Evolutionary conservation across 2,888 invertebrate genomes (phyloP), one percentile per base, ranked within the genome.

Genomic region (Ommatoiulus sabulosus): DNA sequence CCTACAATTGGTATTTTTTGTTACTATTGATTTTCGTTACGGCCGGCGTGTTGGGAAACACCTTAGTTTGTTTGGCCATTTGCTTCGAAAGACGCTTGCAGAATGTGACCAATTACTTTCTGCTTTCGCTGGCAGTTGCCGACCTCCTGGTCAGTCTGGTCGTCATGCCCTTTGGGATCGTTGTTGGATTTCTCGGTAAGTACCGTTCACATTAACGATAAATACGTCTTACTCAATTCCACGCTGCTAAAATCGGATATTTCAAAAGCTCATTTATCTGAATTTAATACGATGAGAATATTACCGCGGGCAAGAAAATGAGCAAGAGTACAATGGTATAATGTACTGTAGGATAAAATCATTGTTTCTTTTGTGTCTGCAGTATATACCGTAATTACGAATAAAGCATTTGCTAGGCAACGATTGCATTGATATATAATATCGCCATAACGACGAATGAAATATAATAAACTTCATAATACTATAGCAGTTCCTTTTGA

Each of bases 131-230:
- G 92, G 98, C 98, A 85, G 96, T 98, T 88, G 98, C 98, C 88
- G 98, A 99, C 93, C 94, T 98, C 89, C 94, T 98, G 90, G 98
- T 98, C 92, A 97, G 97, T 92, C 93, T 97, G 90, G 96, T 98
- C 92, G 98, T 98, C 89, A 99, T 99, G 98, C 98, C 98, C 4
- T 94, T 98, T 92, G 97, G 97, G 89, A 97, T 98, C 63, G 96
- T 98, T 91, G 97, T 97, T 46, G 98, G 97, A 92, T 97, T 98
- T 93, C 94, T 97, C 92, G 98, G 98, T 98, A 93, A 52, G 87
- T 48, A 87, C 24, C 6, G 63, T 0, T n/a, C 72, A 15, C 52
- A 20, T 3, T 35, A 20, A 8, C 86, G 7, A 10, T 86, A 43
- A 43, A 35, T 52, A 52, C 2, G 10, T 52, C 10, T 15, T 4